Evolutionary conservation across 2,888 invertebrate genomes (phyloP).

Genomic region (Cacoxenus indagator): DNA sequence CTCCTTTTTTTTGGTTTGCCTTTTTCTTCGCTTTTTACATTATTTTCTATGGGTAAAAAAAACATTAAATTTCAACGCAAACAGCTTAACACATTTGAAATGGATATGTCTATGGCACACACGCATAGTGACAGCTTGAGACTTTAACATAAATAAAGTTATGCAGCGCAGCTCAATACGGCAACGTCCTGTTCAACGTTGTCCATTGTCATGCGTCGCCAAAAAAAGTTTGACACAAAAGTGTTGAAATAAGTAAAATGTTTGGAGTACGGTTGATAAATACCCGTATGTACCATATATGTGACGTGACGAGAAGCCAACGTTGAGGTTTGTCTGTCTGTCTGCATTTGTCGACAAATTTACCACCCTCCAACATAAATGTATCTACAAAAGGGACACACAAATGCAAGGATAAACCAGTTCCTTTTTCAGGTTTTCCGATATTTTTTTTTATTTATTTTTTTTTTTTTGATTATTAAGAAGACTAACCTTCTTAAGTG

Average conservation of each 20-base stretch:
- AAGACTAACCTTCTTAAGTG: constrained; percentile 2
- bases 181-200: too few relatives aligned
- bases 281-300: constrained; percentile 34
- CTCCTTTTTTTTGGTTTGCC: too few relatives aligned
- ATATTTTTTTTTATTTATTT: not conserved
- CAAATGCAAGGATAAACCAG: constrained; percentile 25
- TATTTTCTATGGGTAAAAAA: constrained; percentile 57
- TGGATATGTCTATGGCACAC: constrained; percentile 10
- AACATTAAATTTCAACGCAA: constrained; percentile 32
- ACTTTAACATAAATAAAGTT: too few relatives aligned
- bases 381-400: constrained; percentile 21
- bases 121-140: too few relatives aligned
- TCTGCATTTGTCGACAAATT: not conserved
- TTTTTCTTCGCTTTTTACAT: constrained; percentile 36
- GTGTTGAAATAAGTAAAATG: not conserved
- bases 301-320: not conserved
- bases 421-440: not conserved
- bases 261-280: constrained; percentile 19
- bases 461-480: too few relatives aligned
- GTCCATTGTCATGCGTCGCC: not conserved
- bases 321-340: not conserved
- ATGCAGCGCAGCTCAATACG: too few relatives aligned
- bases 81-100: constrained; percentile 38
- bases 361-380: constrained; percentile 14
- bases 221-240: not conserved